Conservation (phyloP, 2,797 vertebrate species). For the Chloroceryle amazona region DNA sequence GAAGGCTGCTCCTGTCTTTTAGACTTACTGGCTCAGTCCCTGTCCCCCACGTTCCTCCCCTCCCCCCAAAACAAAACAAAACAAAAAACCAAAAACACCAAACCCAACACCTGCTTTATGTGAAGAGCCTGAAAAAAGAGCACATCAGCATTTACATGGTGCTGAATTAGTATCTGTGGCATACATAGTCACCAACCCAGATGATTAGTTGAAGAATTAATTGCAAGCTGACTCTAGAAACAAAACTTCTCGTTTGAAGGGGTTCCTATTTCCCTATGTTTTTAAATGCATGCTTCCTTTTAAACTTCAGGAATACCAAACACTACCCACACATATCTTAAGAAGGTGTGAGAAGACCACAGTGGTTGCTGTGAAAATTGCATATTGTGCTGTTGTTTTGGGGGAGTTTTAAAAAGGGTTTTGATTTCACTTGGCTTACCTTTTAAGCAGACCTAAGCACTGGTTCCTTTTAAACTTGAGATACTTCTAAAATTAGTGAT, state of each 20-base stretch:
- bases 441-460: not conserved
- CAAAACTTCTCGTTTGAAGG: not conserved
- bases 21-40: not conserved
- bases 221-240: not conserved
- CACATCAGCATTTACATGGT: not conserved
- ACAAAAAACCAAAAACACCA: too few relatives aligned
- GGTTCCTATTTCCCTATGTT: not conserved
- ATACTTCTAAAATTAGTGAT: not conserved
- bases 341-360: not conserved
- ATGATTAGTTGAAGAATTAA: not conserved
- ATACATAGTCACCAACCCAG: not conserved
- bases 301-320: not conserved
- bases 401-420: not conserved
- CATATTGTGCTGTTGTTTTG: not conserved
- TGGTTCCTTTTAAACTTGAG: not conserved
- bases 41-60: not conserved
- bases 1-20: not conserved
- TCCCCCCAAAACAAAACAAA: not conserved
- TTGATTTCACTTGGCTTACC: not conserved
- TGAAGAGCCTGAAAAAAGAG: not conserved
- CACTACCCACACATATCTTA: not conserved
- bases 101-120: not conserved
- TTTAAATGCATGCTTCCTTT: not conserved
- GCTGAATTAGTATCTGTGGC: not conserved
- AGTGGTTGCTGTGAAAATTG: not conserved